Conservation (phyloP, 2,113 vertebrate genomes). For the Progne subis region DNA sequence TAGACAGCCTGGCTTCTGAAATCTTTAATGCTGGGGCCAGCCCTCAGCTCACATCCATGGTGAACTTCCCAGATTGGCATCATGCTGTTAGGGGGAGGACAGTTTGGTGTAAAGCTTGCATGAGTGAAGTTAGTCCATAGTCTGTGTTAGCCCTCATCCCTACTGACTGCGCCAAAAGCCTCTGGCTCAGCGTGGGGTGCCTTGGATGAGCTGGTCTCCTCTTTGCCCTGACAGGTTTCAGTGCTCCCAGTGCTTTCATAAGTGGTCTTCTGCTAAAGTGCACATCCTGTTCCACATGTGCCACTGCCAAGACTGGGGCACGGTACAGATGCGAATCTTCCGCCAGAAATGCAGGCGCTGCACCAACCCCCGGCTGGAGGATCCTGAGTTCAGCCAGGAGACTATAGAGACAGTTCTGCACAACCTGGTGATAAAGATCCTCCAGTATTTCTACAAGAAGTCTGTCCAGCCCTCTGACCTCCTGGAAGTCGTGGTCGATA, state of each 20-base stretch:
- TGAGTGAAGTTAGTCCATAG: background rate
- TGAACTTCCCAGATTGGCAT: background rate
- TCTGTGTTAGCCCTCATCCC: background rate
- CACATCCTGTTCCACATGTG: constrained; percentile 74
- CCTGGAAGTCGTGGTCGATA: constrained; percentile 10
- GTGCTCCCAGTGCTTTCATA: constrained; percentile 73
- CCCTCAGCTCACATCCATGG: background rate
- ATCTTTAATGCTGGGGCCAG: background rate
- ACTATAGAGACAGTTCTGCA: constrained; percentile 76
- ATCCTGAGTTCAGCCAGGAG: constrained; percentile 63
- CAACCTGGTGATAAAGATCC: constrained; percentile 80
- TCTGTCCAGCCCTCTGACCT: background rate
- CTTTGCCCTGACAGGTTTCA: constrained; percentile 70
- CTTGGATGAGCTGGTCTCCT: background rate
- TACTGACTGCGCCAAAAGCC: accelerated
- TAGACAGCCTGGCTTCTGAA: background rate
- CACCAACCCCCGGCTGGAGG: background rate
- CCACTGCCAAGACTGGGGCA: background rate
- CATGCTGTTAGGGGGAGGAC: background rate
- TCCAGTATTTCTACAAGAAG: constrained; percentile 75
- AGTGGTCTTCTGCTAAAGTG: constrained; percentile 77
- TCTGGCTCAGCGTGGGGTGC: background rate
- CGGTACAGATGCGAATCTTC: constrained; percentile 62
- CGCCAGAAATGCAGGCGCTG: constrained; percentile 78
- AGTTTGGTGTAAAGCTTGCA: background rate